Evolutionary conservation across 2,797 vertebrate species (phyloP).

Genomic region (Propithecus perrieri): DNA sequence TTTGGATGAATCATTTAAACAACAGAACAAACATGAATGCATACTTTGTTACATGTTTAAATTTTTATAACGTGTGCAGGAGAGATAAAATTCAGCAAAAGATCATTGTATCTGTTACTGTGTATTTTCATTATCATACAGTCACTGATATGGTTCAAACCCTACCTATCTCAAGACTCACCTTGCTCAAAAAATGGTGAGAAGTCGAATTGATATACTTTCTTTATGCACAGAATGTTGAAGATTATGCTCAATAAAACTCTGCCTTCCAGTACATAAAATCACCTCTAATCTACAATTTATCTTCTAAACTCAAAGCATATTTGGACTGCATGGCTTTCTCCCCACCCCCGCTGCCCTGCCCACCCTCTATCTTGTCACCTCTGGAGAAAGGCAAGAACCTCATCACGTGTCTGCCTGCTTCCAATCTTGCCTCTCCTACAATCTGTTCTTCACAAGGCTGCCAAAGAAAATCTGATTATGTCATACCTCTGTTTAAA

Average conservation of each 20-base stretch:
- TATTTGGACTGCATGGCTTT: not conserved
- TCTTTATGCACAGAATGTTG: not conserved
- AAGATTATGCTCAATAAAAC: not conserved
- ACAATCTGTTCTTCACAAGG: conserved; percentile 26
- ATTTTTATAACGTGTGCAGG: conserved; percentile 8
- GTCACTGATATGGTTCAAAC: not conserved
- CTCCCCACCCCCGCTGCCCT: not conserved
- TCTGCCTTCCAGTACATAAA: conserved; percentile 9
- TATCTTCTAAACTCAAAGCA: not conserved
- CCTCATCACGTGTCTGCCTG: not conserved
- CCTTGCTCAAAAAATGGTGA: conserved; percentile 24
- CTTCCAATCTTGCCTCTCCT: not conserved
- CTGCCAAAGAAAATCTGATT: conserved; percentile 46
- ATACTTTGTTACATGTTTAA: not conserved
- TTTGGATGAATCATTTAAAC: conserved; percentile 4
- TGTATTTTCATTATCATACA: not conserved
- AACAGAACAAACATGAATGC: not conserved
- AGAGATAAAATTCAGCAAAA: conserved; percentile 42
- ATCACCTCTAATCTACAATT: conserved; percentile 10
- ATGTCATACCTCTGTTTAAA: not conserved
- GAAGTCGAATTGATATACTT: not conserved
- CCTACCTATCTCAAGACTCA: not conserved
- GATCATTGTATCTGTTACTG: not conserved
- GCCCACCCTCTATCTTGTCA: not conserved
- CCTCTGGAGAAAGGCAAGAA: conserved; percentile 30